Evolutionary conservation across 1,140 invertebrate genomes (phyloP).

Genomic region (Pteromalus puparum): DNA sequence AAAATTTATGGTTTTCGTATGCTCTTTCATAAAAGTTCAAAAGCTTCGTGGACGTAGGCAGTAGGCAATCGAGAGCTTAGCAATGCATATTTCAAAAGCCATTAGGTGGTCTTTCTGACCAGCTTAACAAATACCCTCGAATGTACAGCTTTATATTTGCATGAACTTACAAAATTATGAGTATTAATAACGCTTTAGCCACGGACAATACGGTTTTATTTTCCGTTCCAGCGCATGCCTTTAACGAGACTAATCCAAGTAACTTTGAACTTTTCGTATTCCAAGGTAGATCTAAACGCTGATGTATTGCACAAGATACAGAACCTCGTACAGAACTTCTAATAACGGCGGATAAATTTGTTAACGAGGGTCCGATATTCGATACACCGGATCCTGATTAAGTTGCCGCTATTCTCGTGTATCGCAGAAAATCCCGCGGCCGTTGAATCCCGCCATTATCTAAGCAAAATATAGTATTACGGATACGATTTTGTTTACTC

Average conservation of each 20-base stretch:
- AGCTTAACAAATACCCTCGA: background rate
- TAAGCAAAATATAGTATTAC: constrained; percentile 4
- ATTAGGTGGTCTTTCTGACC: background rate
- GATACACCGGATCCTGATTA: background rate
- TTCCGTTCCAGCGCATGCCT: background rate
- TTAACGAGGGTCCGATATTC: background rate
- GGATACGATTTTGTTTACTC: background rate
- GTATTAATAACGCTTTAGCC: background rate
- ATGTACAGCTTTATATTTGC: background rate
- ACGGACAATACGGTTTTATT: background rate
- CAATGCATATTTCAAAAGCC: constrained; percentile 15
- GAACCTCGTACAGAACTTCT: constrained; percentile 9
- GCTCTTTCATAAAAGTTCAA: background rate
- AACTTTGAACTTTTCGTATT: background rate
- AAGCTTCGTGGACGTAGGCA: background rate
- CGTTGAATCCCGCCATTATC: background rate
- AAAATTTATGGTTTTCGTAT: background rate
- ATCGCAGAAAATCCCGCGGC: background rate
- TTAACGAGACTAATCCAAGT: background rate
- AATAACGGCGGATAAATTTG: constrained; percentile 20
- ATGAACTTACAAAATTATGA: background rate
- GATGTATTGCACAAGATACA: background rate
- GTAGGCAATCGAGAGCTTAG: background rate
- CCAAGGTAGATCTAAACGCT: background rate
- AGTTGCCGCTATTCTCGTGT: background rate